Conservation (phyloP, 2,888 invertebrate species). For the Corythucha ciliata region DNA sequence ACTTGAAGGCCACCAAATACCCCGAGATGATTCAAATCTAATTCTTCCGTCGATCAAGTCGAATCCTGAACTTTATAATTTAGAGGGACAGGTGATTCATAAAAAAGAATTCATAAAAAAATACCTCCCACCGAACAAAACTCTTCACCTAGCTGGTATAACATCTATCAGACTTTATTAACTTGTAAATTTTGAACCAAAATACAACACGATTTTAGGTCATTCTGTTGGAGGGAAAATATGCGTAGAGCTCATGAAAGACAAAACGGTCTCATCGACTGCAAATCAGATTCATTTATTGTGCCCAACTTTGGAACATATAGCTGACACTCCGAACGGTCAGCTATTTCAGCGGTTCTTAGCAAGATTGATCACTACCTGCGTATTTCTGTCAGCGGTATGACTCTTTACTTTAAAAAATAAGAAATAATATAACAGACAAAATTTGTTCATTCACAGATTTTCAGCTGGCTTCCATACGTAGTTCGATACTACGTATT, state of each 20-base stretch:
- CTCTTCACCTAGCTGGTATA: constrained; percentile 51
- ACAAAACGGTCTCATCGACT: constrained; percentile 45
- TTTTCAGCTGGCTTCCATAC: background rate
- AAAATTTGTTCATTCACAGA: background rate
- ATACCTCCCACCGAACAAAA: constrained; percentile 60
- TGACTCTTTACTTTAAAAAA: constrained; percentile 24
- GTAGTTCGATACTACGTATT: no score
- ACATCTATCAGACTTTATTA: background rate
- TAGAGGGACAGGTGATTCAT: constrained; percentile 70
- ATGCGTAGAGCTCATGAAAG: constrained; percentile 59
- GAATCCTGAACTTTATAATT: constrained; percentile 50
- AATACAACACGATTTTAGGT: no score
- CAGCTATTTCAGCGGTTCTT: constrained; percentile 50
- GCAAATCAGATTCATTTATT: constrained; percentile 60
- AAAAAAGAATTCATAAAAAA: constrained; percentile 65
- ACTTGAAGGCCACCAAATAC: constrained; percentile 40
- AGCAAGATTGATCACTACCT: constrained; percentile 27
- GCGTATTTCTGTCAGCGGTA: constrained; percentile 32
- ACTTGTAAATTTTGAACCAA: no score
- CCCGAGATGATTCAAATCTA: constrained; percentile 42
- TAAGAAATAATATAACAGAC: background rate
- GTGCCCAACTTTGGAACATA: constrained; percentile 79
- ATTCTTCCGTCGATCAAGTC: background rate
- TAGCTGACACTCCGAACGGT: constrained; percentile 68
- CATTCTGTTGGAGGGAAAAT: constrained; percentile 90